A percentile compares a stretch with the other conserved stretches of the same genome.
Evolutionary conservation across 2,888 invertebrate species (phyloP).

Genomic region (Acheta domesticus): DNA sequence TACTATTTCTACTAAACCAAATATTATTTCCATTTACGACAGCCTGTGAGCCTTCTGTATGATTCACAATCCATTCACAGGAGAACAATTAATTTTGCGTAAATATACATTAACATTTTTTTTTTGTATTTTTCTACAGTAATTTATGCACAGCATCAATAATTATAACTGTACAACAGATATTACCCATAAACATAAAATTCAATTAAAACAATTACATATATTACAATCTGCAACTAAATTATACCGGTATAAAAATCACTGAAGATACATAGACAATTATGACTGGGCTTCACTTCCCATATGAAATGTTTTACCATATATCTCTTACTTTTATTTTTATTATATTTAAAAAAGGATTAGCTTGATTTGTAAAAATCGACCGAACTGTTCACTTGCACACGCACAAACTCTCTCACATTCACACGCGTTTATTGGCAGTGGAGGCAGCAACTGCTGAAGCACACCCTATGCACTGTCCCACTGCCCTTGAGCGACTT

Average conservation of each 20-base stretch:
- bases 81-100: constrained; percentile 31
- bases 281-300: constrained; percentile 37
- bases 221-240: constrained; percentile 33
- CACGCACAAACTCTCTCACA: constrained; percentile 25
- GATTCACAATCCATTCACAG: constrained; percentile 34
- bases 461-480: constrained; percentile 31
- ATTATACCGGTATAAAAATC: constrained; percentile 39
- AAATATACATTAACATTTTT: constrained; percentile 33
- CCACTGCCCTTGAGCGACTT: constrained; percentile 36
- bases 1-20: not conserved
- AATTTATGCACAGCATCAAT: constrained; percentile 33
- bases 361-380: constrained; percentile 33
- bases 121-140: constrained; percentile 29
- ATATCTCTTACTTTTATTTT: constrained; percentile 32
- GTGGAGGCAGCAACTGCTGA: constrained; percentile 31
- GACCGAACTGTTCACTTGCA: constrained; percentile 24
- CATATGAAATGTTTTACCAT: constrained; percentile 32
- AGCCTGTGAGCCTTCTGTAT: constrained; percentile 25
- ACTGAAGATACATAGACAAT: constrained; percentile 38
- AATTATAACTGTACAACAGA: constrained; percentile 33
- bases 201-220: constrained; percentile 35
- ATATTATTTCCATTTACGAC: constrained; percentile 12
- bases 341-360: constrained; percentile 34
- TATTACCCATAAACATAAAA: constrained; percentile 35
- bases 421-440: constrained; percentile 26